Percentiles rank a stretch among this genome's conserved stretches.
Evolutionary conservation across 2,797 vertebrate genomes (phyloP).

Genomic region (Pseudomugil gertrudae): DNA sequence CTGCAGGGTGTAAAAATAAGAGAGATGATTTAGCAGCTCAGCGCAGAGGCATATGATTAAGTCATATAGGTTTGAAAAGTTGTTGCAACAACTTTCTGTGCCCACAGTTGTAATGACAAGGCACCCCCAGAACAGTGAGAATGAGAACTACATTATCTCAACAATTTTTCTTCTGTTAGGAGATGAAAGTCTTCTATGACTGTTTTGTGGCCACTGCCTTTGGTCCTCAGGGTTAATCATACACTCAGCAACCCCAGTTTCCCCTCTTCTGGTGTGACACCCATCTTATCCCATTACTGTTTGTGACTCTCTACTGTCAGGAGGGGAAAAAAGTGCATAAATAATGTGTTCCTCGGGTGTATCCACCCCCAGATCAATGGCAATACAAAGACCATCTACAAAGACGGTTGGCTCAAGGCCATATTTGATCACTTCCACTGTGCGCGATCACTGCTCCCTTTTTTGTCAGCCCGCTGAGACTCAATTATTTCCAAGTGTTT

Average conservation of each 20-base stretch:
- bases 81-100: slow-evolving; percentile 48
- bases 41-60: slow-evolving; percentile 22
- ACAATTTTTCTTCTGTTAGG: slow-evolving; percentile 51
- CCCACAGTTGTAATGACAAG: slow-evolving; percentile 28
- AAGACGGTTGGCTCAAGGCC: slow-evolving; percentile 83
- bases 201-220: slow-evolving; percentile 46
- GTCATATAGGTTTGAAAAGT: slow-evolving; percentile 39
- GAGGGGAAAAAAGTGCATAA: slow-evolving; percentile 61
- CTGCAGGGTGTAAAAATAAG: slow-evolving; percentile 24
- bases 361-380: slow-evolving; percentile 83
- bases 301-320: slow-evolving; percentile 67
- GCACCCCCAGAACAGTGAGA: slow-evolving; percentile 33
- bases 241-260: slow-evolving; percentile 36
- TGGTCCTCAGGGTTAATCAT: slow-evolving; percentile 51
- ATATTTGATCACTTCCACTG: slow-evolving; percentile 84
- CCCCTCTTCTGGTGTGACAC: slow-evolving; percentile 59
- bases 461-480: slow-evolving; percentile 77
- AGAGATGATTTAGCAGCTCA: slow-evolving; percentile 21
- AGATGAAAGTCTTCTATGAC: slow-evolving; percentile 61
- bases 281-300: slow-evolving; percentile 73
- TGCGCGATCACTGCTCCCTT: slow-evolving; percentile 59
- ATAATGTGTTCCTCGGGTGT: slow-evolving; percentile 80
- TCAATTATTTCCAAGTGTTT: slow-evolving; percentile 85
- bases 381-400: slow-evolving; percentile 83
- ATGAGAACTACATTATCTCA: slow-evolving; percentile 56